Evolutionary conservation across 2,888 invertebrate genomes (phyloP).

Genomic region (Andrena haemorrhoa): DNA sequence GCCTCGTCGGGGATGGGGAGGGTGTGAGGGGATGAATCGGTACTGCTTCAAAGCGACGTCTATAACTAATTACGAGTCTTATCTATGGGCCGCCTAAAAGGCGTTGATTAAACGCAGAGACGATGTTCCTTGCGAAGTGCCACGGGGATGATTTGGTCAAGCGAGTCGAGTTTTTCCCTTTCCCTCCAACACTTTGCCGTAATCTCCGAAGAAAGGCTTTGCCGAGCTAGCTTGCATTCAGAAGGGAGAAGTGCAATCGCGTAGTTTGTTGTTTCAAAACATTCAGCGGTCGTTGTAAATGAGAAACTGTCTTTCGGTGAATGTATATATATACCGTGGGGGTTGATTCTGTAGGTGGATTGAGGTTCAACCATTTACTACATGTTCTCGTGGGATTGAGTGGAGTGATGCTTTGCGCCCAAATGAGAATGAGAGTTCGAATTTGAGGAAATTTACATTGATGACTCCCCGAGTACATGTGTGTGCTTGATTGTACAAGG

Average conservation of each 20-base stretch:
- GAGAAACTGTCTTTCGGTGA: no score
- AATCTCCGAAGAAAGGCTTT: background rate
- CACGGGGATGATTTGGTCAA: constrained; percentile 16
- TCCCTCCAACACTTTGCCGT: background rate
- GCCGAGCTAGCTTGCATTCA: background rate
- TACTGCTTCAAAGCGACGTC: constrained; percentile 67
- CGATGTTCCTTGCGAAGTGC: constrained; percentile 10
- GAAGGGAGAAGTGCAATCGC: background rate
- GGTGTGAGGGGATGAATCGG: constrained; percentile 23
- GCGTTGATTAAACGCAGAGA: constrained; percentile 68
- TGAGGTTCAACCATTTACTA: no score
- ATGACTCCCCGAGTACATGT: no score
- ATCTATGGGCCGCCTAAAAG: constrained; percentile 64
- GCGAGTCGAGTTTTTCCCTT: constrained; percentile 2
- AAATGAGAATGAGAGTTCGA: no score
- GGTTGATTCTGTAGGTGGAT: no score
- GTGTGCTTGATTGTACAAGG: no score
- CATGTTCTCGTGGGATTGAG: no score
- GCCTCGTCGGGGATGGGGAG: constrained; percentile 13
- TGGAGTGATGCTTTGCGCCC: no score
- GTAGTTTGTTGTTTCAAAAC: no score
- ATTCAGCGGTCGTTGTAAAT: no score
- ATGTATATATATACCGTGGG: no score
- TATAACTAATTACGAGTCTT: constrained; percentile 71
- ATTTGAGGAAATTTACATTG: no score